phyloP scores from a whole-genome alignment of 2,797 vertebrate species.

The Ctenopoma kingsleyae region DNA sequence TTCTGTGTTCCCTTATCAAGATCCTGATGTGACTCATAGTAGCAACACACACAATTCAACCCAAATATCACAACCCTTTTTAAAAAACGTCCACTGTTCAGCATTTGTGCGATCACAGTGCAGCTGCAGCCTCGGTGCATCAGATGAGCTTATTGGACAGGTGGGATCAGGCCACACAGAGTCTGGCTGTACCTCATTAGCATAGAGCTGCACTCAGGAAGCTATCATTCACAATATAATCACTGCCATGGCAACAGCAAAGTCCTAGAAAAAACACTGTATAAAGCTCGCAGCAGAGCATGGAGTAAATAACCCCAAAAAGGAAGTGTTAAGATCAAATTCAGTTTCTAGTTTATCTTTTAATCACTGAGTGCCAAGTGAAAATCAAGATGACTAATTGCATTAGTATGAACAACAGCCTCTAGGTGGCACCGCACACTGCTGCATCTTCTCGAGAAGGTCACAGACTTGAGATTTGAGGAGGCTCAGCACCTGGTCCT shows the following conservation, averaged over 20 bases:
- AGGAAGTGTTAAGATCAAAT: background rate
- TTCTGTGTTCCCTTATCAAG: slow-evolving; percentile 2
- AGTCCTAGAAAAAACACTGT: slow-evolving; percentile 38
- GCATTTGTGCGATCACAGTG: slow-evolving; percentile 20
- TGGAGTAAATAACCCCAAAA: slow-evolving; percentile 9
- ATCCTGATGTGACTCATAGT: slow-evolving; percentile 32
- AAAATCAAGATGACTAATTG: background rate
- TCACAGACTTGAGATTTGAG: slow-evolving; percentile 1
- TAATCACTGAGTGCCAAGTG: background rate
- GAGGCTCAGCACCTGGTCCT: slow-evolving; percentile 12
- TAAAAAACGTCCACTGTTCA: slow-evolving; percentile 18
- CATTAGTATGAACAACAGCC: slow-evolving; percentile 22
- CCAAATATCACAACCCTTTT: slow-evolving; percentile 24
- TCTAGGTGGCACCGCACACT: slow-evolving; percentile 56
- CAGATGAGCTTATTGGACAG: slow-evolving; percentile 51
- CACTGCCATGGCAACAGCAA: slow-evolving; percentile 75
- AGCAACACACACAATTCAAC: slow-evolving; percentile 19
- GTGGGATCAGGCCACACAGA: slow-evolving; percentile 56
- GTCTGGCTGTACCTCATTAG: slow-evolving; percentile 58
- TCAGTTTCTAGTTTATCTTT: background rate
- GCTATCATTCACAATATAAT: slow-evolving; percentile 55
- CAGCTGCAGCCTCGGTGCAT: slow-evolving; percentile 34
- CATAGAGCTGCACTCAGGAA: slow-evolving; percentile 65
- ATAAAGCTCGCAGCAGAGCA: slow-evolving; percentile 20
- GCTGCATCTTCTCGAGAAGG: slow-evolving; percentile 18